Evolutionary conservation across 2,888 invertebrate species (phyloP).

Genomic region (Dexiosoma caninum): DNA sequence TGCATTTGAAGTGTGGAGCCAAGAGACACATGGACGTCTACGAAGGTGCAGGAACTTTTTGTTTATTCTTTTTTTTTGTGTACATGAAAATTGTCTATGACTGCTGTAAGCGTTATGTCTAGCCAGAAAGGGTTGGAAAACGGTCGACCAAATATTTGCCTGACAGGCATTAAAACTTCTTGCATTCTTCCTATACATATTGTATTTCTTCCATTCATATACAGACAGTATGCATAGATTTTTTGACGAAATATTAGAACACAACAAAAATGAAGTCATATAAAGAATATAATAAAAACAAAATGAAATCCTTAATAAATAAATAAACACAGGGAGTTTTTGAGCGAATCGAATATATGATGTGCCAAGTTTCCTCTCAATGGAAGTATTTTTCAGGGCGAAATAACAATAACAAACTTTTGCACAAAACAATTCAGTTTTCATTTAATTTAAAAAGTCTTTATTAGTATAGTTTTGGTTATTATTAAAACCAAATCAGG

Average conservation of each 20-base stretch:
- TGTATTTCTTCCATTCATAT: conserved; percentile 38
- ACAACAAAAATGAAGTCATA: conserved; percentile 19
- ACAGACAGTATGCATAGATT: background rate
- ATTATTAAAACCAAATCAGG: no score
- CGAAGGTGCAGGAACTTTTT: conserved; percentile 49
- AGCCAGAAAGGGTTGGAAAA: conserved; percentile 29
- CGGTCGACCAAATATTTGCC: background rate
- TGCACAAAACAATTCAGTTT: no score
- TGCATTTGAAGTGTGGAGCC: conserved; percentile 2
- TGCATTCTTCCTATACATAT: conserved; percentile 10
- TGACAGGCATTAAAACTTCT: conserved; percentile 22
- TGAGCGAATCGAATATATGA: conserved; percentile 22
- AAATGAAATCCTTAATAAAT: conserved; percentile 27
- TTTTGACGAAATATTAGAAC: conserved; percentile 40
- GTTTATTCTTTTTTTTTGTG: background rate
- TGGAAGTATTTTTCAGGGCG: conserved; percentile 4
- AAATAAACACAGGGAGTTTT: conserved; percentile 21
- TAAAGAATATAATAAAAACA: background rate
- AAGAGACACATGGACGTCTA: background rate
- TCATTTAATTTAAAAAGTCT: no score
- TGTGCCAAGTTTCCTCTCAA: conserved; percentile 43
- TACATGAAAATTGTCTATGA: conserved; percentile 30
- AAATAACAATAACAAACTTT: no score
- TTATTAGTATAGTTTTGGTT: no score
- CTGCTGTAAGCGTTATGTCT: conserved; percentile 50